These are phyloP conservation scores for Pogonocichla stellata DNA, from an alignment of 2,113 vertebrate species.

Conservation along the genomic window DNA sequence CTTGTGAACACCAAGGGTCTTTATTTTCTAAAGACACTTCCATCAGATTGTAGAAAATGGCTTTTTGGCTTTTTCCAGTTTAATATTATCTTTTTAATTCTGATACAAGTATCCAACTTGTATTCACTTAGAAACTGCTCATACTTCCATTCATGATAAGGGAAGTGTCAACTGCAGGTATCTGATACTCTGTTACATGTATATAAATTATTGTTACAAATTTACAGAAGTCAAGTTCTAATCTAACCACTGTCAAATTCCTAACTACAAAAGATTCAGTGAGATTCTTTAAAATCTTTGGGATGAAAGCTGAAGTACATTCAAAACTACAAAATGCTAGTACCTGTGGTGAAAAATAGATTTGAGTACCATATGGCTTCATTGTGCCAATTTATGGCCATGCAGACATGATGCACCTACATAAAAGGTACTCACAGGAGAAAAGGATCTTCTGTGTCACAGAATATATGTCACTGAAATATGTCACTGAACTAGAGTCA, in stretches of 20 bases:
- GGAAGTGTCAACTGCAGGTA: not conserved
- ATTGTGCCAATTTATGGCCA: not conserved
- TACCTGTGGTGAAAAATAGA: not conserved
- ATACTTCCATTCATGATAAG: not conserved
- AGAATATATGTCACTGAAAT: rapidly evolving
- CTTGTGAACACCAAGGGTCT: not conserved
- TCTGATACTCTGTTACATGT: not conserved
- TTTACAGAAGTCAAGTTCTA: not conserved
- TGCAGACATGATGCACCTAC: not conserved
- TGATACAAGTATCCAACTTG: not conserved
- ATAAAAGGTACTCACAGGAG: not conserved
- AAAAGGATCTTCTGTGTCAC: not conserved
- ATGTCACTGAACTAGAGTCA: not conserved
- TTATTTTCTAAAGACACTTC: not conserved
- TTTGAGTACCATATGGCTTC: not conserved
- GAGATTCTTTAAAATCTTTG: not conserved
- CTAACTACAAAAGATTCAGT: not conserved
- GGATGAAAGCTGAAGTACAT: not conserved
- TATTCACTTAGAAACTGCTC: not conserved
- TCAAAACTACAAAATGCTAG: not conserved
- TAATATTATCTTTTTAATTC: not conserved
- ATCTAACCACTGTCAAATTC: not conserved
- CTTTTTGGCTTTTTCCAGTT: not conserved
- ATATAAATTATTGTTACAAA: not conserved
- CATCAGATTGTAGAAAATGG: not conserved